phyloP scores from a whole-genome alignment of 1,140 invertebrate genomes.

The Brachystomella parvula region DNA sequence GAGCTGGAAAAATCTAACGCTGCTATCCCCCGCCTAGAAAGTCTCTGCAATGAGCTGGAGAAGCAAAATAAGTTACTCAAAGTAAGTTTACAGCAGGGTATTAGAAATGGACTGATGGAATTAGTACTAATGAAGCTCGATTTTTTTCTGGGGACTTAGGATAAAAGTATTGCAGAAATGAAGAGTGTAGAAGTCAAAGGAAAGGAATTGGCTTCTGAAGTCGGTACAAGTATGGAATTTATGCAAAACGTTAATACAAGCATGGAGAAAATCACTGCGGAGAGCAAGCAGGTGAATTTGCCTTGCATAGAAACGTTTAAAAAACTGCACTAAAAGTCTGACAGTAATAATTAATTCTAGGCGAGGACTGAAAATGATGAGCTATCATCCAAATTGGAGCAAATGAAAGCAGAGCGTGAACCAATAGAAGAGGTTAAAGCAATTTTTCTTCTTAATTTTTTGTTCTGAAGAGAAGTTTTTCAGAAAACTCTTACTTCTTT shows the following conservation, averaged over 20 bases:
- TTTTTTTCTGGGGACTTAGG: neutral
- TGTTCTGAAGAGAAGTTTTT: too few relatives aligned
- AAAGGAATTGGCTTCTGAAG: constrained; percentile 27
- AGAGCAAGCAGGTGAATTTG: constrained; percentile 19
- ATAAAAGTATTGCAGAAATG: constrained; percentile 17
- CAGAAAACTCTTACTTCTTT: too few relatives aligned
- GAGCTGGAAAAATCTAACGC: constrained; percentile 24
- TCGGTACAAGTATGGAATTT: constrained; percentile 27
- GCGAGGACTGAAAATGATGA: constrained; percentile 32
- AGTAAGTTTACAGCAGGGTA: constrained; percentile 14
- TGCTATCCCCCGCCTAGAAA: constrained; percentile 28
- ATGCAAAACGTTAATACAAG: constrained; percentile 29
- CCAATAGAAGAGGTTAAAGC: constrained; percentile 31
- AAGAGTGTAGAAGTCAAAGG: constrained; percentile 27
- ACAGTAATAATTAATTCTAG: constrained; percentile 16
- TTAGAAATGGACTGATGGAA: neutral
- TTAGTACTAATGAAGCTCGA: neutral
- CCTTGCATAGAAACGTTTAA: neutral
- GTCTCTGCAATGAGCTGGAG: constrained; percentile 32
- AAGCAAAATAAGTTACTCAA: constrained; percentile 32
- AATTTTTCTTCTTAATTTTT: too few relatives aligned
- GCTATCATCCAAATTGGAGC: constrained; percentile 21
- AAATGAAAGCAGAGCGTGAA: constrained; percentile 29
- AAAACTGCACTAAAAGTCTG: neutral
- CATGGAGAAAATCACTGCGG: constrained; percentile 18